Evolutionary conservation across 2,797 vertebrate species (phyloP), one percentile per base, ranked within the genome.

Genomic region (Naso thynnoides): DNA sequence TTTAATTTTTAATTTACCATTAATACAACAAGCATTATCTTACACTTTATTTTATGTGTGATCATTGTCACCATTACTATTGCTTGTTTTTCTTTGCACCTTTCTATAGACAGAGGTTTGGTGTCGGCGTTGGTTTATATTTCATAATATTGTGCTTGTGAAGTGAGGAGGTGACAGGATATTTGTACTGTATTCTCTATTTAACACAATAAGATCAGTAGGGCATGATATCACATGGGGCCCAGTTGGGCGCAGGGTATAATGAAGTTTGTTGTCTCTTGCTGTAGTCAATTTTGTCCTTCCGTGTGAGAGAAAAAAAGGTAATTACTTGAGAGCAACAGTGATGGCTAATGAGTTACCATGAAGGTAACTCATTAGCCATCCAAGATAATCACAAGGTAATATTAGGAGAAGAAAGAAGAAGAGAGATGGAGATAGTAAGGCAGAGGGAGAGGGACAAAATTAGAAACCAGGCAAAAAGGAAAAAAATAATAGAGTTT

Each of bases 321-420:
- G 85, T 88, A 92, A 93, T 91, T 89, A 90, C 87, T 88, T 76
- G 70, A 87, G 85, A 83, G 76, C 74, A 88, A 76, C 79, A 70
- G 75, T 83, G 69, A 87, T 65, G 64, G 65, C 71, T 88, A 87
- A 89, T 83, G 78, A 88, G 62, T 83, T 73, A 82, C 77, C 86
- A 77, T 86, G 63, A 90, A 62, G 81, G 86, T 78, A 91, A 87
- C 85, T 89, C 84, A 90, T 94, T 90, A 92, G 78, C 81, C 70
- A 81, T 78, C 76, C 62, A 70, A 87, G 79, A 88, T 86, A 79
- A 85, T 81, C 68, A 77, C 79, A 83, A 78, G 66, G 82, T 84
- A 86, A 82, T 52, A 71, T 72, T 58, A 78, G 73, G 70, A 67
- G 79, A 73, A 38, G 66, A 73, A 72, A 67, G 79, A 73, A 38